Base-by-base conservation (phyloP, 2,797 vertebrate genomes). In the Propithecus perrieri region DNA sequence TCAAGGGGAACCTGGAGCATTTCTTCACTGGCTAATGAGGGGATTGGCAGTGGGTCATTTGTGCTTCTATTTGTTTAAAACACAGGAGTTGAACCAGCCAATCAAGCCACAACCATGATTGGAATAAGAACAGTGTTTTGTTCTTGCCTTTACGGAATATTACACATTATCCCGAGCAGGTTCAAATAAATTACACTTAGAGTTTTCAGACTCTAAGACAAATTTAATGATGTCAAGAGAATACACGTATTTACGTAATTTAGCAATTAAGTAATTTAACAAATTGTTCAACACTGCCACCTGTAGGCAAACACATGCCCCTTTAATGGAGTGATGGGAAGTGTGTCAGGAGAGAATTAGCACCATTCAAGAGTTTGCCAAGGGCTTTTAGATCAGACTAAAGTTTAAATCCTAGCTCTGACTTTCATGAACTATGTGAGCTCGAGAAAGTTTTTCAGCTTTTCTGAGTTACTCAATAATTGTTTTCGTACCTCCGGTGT, bases 251-350 rank as follows among this genome's bases (percentile, higher is more conserved):
- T 67, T 69, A 28, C 74, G 84, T 75, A 85, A 74, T 72, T 80
- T 94, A 79, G 48, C 79, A 93, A 87, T 91, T 76, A 81, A 76
- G 43, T 89, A 61, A 55, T 38, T 85, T 72, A 95, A 93, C 71
- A 89, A 83, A 83, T 92, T 91, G 43, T 78, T 97, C 89, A 94
- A 92, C 76, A 96, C 91, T 46, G 94, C 96, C 95, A 97, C 93
- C 95, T 96, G 63, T 94, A 85, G 96, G 84, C 48, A 63, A 53
- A 26, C 15, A 30, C 2, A 6, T 7, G 10, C 1, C 17, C 41
- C 46, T 91, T 38, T 71, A 43, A 63, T 12, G 33, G 75, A 14
- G 14, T 8, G n/a, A 50, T 22, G 4, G 41, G 43, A 18, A 50
- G 4, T n/a, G 4, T 33, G 4, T 46, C 22, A 30, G 5, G 24